phyloP scores from a whole-genome alignment of 2,888 invertebrate genomes.

The Marasmarcha lunaedactyla region DNA sequence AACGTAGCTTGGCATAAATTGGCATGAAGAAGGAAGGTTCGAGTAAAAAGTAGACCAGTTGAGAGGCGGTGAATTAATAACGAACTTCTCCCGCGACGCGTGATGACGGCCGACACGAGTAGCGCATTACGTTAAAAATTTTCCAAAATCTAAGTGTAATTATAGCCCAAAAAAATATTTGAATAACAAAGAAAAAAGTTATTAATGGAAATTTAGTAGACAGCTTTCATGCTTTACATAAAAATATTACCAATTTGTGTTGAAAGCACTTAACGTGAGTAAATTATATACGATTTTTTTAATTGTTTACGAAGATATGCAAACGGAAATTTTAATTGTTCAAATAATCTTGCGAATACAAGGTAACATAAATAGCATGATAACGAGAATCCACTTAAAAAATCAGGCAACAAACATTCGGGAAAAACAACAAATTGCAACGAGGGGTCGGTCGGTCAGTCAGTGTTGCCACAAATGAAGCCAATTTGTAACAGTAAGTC shows the following conservation, averaged over 20 bases:
- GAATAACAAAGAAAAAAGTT: slow-evolving; percentile 11
- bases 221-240: no score
- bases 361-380: no score
- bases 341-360: no score
- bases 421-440: no score
- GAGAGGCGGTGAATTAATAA: slow-evolving; percentile 63
- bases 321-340: no score
- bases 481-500: slow-evolving; percentile 49
- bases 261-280: no score
- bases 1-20: neutral
- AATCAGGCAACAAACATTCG: slow-evolving; percentile 3
- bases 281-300: no score
- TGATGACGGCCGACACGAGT: slow-evolving; percentile 68
- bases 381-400: neutral
- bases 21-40: neutral
- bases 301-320: no score
- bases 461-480: slow-evolving; percentile 34
- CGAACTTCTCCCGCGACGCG: slow-evolving; percentile 64
- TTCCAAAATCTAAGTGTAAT: slow-evolving; percentile 43
- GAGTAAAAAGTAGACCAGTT: slow-evolving; percentile 44
- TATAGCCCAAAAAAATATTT: slow-evolving; percentile 20
- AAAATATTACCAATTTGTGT: no score
- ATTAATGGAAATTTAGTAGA: slow-evolving; percentile 1
- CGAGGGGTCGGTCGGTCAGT: slow-evolving; percentile 17
- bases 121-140: slow-evolving; percentile 58